These are phyloP conservation scores for Phengaris alcon DNA, from an alignment of 2,888 invertebrate species.

Conservation along the genomic window DNA sequence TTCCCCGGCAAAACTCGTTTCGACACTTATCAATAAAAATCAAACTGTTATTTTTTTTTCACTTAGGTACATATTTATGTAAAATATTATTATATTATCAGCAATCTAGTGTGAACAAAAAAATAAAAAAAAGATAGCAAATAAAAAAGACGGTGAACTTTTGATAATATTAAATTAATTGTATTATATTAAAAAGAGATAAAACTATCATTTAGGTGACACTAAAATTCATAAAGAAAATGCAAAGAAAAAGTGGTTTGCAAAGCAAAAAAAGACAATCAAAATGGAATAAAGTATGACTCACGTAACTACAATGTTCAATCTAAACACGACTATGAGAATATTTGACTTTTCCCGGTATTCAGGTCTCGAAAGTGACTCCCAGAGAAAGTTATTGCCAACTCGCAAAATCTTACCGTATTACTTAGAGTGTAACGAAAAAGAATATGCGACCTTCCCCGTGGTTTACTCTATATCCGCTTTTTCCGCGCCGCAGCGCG, in stretches of 20 bases:
- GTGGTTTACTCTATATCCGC: too few species aligned
- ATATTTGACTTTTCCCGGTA: not conserved
- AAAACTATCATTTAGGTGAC: not conserved
- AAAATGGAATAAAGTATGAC: not conserved
- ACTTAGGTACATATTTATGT: too few species aligned
- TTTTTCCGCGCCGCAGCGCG: too few species aligned
- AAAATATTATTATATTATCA: too few species aligned
- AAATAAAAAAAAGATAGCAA: too few species aligned
- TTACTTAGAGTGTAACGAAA: too few species aligned
- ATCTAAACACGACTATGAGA: not conserved
- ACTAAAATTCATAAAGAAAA: conserved; percentile 10
- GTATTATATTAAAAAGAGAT: too few species aligned
- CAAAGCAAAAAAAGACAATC: not conserved
- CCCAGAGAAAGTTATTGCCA: conserved; percentile 2
- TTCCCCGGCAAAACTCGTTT: too few species aligned
- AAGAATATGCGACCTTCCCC: too few species aligned
- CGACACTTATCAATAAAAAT: too few species aligned
- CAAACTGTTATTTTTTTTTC: too few species aligned
- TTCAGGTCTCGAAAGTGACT: conserved; percentile 8
- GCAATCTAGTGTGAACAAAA: too few species aligned
- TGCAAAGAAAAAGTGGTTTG: not conserved
- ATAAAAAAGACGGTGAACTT: not conserved
- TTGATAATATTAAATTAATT: not conserved
- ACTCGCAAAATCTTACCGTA: not conserved
- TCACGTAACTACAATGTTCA: not conserved